These are phyloP conservation scores for Periparus ater DNA, from an alignment of 2,797 vertebrate species.

Conservation along the genomic window DNA sequence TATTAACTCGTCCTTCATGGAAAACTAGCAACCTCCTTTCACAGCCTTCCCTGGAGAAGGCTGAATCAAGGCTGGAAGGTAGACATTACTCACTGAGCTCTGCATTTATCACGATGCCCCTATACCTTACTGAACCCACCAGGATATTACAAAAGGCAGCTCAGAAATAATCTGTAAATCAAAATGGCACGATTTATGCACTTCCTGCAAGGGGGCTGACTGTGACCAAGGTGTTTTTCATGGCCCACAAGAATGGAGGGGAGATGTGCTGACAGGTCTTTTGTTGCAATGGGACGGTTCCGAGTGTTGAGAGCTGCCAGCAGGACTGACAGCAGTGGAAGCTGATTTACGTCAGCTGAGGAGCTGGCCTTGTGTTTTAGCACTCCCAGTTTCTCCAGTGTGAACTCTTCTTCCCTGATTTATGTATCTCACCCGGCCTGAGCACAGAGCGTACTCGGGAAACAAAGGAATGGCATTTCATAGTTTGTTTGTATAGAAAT, in stretches of 20 bases:
- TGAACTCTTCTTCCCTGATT: slow-evolving; percentile 48
- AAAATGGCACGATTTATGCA: neutral
- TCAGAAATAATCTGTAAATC: slow-evolving; percentile 29
- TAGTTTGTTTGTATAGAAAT: slow-evolving; percentile 56
- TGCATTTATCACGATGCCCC: neutral
- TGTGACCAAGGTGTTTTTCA: slow-evolving; percentile 28
- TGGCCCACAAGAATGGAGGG: slow-evolving; percentile 13
- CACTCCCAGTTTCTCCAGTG: slow-evolving; percentile 25
- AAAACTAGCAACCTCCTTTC: slow-evolving; percentile 26
- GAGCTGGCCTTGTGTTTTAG: slow-evolving; percentile 12
- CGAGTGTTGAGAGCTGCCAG: neutral
- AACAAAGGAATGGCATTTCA: slow-evolving; percentile 65
- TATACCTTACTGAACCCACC: neutral
- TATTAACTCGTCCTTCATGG: neutral
- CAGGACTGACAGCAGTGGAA: slow-evolving; percentile 18
- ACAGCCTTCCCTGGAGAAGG: neutral
- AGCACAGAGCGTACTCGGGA: neutral
- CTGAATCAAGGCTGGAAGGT: slow-evolving; percentile 4
- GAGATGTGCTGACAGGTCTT: slow-evolving; percentile 35
- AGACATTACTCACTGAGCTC: neutral
- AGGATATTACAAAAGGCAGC: neutral
- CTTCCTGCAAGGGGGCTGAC: neutral
- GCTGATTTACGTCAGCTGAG: slow-evolving; percentile 34
- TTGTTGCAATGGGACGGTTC: neutral
- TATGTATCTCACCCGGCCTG: slow-evolving; percentile 11